Conservation (phyloP, 2,113 vertebrate genomes). For the Amazona guildingii region DNA sequence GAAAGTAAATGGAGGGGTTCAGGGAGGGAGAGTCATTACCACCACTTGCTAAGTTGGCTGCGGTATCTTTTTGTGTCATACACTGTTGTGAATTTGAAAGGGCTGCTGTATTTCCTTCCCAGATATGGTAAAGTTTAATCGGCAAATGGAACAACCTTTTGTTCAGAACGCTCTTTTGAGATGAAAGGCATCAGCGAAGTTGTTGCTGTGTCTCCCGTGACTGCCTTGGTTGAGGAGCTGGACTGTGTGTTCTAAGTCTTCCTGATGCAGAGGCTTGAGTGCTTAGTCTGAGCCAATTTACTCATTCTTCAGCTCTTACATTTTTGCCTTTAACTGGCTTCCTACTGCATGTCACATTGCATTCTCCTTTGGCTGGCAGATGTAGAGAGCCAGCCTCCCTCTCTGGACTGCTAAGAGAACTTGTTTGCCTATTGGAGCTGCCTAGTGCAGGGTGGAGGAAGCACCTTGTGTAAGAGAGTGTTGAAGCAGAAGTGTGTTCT, state of each 20-base stretch:
- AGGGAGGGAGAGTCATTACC: neutral
- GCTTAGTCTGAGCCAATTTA: constrained; percentile 56
- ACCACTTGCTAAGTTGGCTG: neutral
- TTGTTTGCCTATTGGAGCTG: constrained; percentile 33
- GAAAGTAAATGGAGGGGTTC: neutral
- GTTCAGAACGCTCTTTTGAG: neutral
- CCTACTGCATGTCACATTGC: constrained; percentile 53
- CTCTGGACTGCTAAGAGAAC: constrained; percentile 8
- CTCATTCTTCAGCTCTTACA: constrained; percentile 46
- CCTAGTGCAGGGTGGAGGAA: neutral
- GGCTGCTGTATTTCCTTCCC: constrained; percentile 7
- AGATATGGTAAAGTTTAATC: neutral
- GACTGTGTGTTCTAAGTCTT: neutral
- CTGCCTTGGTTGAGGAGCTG: constrained; percentile 18
- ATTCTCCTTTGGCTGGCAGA: constrained; percentile 33
- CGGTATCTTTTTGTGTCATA: neutral
- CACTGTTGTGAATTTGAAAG: constrained; percentile 25
- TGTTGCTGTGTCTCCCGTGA: neutral
- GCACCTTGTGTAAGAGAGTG: neutral
- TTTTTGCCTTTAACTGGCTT: constrained; percentile 59
- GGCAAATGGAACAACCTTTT: constrained; percentile 39
- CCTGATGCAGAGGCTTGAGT: neutral
- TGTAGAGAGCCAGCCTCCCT: neutral
- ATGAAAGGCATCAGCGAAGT: constrained; percentile 30
- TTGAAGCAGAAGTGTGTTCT: neutral